Evolutionary conservation across 2,888 invertebrate genomes (phyloP), one percentile per base, ranked within the genome.

Genomic region (Ophion slaviceki): DNA sequence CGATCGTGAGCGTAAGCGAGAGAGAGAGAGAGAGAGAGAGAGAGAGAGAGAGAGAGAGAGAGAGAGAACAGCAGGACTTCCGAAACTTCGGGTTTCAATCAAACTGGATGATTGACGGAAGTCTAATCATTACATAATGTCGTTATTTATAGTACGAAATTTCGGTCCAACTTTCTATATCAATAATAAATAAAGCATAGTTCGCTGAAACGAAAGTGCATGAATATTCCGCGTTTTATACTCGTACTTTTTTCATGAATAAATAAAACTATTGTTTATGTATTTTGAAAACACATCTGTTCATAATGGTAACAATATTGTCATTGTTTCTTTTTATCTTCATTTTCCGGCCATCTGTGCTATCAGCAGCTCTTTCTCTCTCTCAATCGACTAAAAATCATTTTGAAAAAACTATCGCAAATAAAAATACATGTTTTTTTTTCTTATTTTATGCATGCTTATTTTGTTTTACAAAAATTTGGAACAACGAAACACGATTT

Each of bases 61-160:
- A 20, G 61, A 7, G 61, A 20, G 61, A 20, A 17, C 20, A 24
- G 20, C 40, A 45, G 62, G 40, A 62, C 3, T 45, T 75, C 6
- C 28, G 47, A 75, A 71, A 79, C 70, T 79, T 61, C 8, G 32
- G 62, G 32, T 71, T 79, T 71, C 64, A 79, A 71, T 79, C 47
- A 14, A 28, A 70, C 61, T 17, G 53, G 28, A 71, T 79, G 70
- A 70, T 20, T 62, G 62, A 79, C 70, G 70, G 62, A 79, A 70
- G 67, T 79, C 68, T 79, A 62, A 68, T 79, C 40, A 71, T 53
- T 62, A 53, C 40, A 20, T 17, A 10, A 62, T 71, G 40, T 24
- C 24, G 45, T 47, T 53, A 78, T 68, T 59, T 70, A 78, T 45
- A 3, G 32, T 28, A 28, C 17, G 40, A 75, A 47, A 75, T 72